phyloP scores from a whole-genome alignment of 2,888 invertebrate species.

The Microctonus brassicae region DNA sequence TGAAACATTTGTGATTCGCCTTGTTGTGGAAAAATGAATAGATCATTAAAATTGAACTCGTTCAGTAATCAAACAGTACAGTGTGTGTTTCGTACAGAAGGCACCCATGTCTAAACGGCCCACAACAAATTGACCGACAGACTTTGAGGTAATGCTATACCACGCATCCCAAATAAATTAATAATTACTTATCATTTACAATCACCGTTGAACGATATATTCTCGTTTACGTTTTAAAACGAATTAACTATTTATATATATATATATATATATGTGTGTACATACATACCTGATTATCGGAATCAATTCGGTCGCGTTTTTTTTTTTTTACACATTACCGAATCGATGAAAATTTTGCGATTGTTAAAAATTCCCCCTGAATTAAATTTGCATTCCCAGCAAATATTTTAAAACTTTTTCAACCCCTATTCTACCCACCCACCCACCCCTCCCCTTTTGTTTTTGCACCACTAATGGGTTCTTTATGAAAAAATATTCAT shows the following conservation, averaged over 20 bases:
- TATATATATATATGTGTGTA: too few species aligned
- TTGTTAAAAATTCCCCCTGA: background rate
- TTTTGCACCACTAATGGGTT: background rate
- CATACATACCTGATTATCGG: background rate
- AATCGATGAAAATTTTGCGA: background rate
- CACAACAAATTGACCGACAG: conserved; percentile 18
- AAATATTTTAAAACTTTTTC: background rate
- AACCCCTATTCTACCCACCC: background rate
- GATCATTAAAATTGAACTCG: conserved; percentile 15
- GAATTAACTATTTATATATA: background rate
- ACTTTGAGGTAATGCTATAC: conserved; percentile 12
- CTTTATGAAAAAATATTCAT: conserved; percentile 21
- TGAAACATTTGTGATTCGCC: background rate
- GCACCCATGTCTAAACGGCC: conserved; percentile 47
- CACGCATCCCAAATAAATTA: conserved; percentile 15
- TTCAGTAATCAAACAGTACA: conserved; percentile 15
- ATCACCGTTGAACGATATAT: background rate
- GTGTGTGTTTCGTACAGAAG: conserved; percentile 38
- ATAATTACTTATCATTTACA: background rate
- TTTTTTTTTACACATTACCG: background rate
- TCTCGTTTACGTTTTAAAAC: background rate
- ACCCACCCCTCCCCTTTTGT: too few species aligned
- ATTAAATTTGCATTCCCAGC: conserved; percentile 20
- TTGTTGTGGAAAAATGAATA: background rate
- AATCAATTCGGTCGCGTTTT: background rate